Evolutionary conservation across 2,113 vertebrate genomes (phyloP).

Genomic region (Tetrao urogallus): DNA sequence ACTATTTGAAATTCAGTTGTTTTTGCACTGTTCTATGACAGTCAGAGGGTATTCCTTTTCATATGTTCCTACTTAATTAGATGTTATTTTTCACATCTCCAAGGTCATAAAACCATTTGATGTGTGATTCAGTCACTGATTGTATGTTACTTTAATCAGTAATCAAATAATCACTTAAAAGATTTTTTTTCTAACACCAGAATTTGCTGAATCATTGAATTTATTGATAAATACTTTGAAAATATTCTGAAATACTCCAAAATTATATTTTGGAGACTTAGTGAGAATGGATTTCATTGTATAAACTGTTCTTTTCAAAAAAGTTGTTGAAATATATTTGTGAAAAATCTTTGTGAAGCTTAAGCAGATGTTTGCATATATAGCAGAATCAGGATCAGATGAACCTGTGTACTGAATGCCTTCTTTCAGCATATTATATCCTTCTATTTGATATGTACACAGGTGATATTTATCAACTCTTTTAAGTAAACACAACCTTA

Average conservation of each 20-base stretch:
- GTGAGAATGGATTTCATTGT: background rate
- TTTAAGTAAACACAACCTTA: background rate
- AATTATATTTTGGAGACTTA: background rate
- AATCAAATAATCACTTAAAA: background rate
- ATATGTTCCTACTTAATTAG: background rate
- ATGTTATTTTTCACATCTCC: background rate
- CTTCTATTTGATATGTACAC: background rate
- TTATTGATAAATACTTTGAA: background rate
- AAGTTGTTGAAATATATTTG: background rate
- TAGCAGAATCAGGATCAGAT: background rate
- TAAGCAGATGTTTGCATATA: background rate
- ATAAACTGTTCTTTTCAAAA: background rate
- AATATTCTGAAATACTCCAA: background rate
- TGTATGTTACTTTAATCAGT: background rate
- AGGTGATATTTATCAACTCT: background rate
- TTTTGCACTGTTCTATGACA: background rate
- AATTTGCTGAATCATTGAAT: background rate
- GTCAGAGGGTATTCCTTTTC: background rate
- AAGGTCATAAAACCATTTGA: background rate
- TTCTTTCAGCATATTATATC: background rate
- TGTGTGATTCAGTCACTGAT: background rate
- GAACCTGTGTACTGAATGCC: background rate
- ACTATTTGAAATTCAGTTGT: background rate
- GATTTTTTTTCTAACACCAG: background rate
- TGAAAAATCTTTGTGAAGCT: too few species aligned